Conservation (phyloP, 2,797 vertebrate genomes). For the Sarcophilus harrisii region DNA sequence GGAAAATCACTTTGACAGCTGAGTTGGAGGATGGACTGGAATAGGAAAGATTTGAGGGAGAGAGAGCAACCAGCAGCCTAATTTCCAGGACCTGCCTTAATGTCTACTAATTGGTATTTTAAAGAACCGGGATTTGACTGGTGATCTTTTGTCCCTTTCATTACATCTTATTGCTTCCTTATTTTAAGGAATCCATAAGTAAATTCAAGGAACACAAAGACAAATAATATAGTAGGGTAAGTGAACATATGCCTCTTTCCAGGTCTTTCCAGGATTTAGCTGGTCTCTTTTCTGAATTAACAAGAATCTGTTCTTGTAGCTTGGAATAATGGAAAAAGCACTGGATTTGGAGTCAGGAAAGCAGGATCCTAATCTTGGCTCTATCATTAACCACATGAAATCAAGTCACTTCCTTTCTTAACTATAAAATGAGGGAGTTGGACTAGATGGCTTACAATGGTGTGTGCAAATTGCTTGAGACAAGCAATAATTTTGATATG, state of each 20-base stretch:
- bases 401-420: background rate
- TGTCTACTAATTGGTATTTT: background rate
- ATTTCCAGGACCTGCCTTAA: background rate
- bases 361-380: background rate
- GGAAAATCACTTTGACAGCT: background rate
- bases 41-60: background rate
- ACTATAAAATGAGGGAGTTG: background rate
- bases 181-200: background rate
- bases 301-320: background rate
- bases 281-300: background rate
- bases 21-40: background rate
- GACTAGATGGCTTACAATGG: background rate
- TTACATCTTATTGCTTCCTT: background rate
- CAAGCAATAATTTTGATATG: background rate
- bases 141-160: background rate
- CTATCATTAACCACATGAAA: background rate
- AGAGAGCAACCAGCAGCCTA: background rate
- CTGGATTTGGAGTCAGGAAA: background rate
- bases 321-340: background rate
- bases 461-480: background rate
- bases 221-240: background rate
- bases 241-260: background rate
- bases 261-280: background rate
- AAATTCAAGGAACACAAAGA: background rate
- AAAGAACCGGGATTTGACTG: background rate